These are phyloP conservation scores for Nycticebus coucang DNA, from an alignment of 2,113 vertebrate genomes.

Conservation along the genomic window DNA sequence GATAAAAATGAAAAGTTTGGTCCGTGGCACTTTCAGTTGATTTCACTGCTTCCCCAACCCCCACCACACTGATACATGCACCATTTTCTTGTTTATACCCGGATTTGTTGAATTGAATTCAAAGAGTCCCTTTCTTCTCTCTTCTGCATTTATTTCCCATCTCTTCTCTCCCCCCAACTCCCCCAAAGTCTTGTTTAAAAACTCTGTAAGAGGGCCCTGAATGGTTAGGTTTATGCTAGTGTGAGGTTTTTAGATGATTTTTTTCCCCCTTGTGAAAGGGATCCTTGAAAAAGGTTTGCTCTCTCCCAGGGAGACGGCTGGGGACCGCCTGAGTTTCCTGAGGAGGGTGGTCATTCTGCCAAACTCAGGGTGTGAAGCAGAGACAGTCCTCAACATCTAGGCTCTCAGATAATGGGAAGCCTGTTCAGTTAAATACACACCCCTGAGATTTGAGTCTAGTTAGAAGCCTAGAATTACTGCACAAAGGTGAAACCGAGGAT, in stretches of 20 bases:
- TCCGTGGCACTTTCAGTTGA: background rate
- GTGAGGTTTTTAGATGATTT: background rate
- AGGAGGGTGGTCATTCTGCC: conserved; percentile 37
- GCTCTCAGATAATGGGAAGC: conserved; percentile 39
- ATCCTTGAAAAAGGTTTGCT: conserved; percentile 59
- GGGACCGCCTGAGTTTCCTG: conserved; percentile 34
- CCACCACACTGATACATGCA: background rate
- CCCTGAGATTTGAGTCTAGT: background rate
- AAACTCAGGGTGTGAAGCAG: conserved; percentile 33
- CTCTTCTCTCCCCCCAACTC: background rate
- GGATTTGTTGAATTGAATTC: background rate
- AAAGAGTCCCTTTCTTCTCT: conserved; percentile 45
- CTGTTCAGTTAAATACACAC: conserved; percentile 21
- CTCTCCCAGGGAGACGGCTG: conserved; percentile 22
- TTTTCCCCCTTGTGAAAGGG: conserved; percentile 44
- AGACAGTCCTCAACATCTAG: background rate
- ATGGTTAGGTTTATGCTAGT: background rate
- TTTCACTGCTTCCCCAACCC: background rate
- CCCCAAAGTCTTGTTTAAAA: background rate
- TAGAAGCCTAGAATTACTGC: conserved; percentile 14
- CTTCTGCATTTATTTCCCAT: background rate
- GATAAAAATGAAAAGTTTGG: conserved; percentile 13
- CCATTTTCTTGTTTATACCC: background rate
- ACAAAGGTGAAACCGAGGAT: background rate
- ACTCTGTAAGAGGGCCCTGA: background rate